Base-by-base conservation (phyloP, 2,888 invertebrate genomes). In the Lepidocyrtinus sp. region DNA sequence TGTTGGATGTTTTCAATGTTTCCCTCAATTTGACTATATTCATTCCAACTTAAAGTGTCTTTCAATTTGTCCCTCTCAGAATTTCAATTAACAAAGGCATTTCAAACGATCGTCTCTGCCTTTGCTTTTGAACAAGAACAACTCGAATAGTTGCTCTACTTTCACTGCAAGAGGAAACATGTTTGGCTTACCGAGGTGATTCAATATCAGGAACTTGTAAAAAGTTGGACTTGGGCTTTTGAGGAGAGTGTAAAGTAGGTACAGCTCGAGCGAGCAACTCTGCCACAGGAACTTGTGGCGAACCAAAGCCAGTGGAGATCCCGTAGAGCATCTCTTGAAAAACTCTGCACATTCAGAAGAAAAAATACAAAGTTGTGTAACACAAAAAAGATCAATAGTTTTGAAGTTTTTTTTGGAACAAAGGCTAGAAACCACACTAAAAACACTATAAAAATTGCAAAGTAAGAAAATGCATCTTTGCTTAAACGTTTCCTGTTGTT, bases 321-420 rank as follows among this genome's bases (percentile, higher is more conserved):
- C 97, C 97, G 88, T 97, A 97, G 68, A 97, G 90, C 96, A 97
- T 96, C 90, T 97, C 96, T 91, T 97, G 94, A 88, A 93, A 95
- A n/a, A 95, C 94, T 87, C 95, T 93, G 89, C 0, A 88, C 87
- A 24, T n/a, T 25, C 22, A 63, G 45, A 50, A 46, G 21, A 15
- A 50, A 46, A 25, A 69, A 55, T 76, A 64, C 82, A 67, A n/a
- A 59, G 74, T 68, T 62, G 50, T 73, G 62, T 26, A 75, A 73
- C 25, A n/a, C n/a, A 59, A 61, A 25, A 45, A 22, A 22, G 22
- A 46, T 36, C 36, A 36, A 36, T 17, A n/a, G 17, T 59, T 19
- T 59, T 19, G n/a, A 17, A 59, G 19, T 9, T 59, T 59, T 9
- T 19, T 59, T 59, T 59, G n/a, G 59, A 59, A 59, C 59, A 59